These are phyloP conservation scores for Geophilus truncorum DNA, from an alignment of 2,888 invertebrate genomes.

Conservation along the genomic window DNA sequence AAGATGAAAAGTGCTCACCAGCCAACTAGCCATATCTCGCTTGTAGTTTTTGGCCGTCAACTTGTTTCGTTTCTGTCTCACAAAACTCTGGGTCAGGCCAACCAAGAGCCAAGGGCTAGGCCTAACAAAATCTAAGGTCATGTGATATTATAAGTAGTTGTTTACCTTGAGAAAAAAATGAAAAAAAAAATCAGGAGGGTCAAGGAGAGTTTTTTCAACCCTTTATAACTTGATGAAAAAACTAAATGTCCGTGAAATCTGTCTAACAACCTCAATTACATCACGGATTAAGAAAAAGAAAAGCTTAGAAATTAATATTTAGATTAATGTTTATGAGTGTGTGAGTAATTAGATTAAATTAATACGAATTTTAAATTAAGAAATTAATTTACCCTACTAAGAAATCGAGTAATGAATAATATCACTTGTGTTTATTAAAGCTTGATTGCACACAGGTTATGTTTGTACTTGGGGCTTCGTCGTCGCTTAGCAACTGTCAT, in stretches of 20 bases:
- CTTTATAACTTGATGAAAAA: background rate
- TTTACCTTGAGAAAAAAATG: conserved; percentile 14
- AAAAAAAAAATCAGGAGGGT: background rate
- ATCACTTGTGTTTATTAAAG: background rate
- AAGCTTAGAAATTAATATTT: too few species aligned
- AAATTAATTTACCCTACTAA: background rate
- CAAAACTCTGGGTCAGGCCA: conserved; percentile 14
- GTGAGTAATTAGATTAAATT: too few species aligned
- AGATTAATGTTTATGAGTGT: too few species aligned
- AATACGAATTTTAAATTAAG: background rate
- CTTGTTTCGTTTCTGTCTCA: background rate
- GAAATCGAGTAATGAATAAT: too few species aligned
- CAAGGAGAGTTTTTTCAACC: conserved; percentile 15
- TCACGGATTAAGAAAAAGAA: background rate
- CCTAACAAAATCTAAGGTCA: conserved; percentile 1
- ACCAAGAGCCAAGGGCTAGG: background rate
- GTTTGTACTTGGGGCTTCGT: background rate
- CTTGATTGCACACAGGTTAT: background rate
- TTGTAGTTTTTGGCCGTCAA: background rate
- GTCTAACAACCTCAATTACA: background rate
- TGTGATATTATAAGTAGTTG: background rate
- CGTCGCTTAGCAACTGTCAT: background rate
- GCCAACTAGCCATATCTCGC: background rate
- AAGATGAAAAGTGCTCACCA: background rate
- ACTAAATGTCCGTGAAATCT: background rate